Conservation (phyloP, 2,113 vertebrate species). For the Ginglymostoma cirratum region DNA sequence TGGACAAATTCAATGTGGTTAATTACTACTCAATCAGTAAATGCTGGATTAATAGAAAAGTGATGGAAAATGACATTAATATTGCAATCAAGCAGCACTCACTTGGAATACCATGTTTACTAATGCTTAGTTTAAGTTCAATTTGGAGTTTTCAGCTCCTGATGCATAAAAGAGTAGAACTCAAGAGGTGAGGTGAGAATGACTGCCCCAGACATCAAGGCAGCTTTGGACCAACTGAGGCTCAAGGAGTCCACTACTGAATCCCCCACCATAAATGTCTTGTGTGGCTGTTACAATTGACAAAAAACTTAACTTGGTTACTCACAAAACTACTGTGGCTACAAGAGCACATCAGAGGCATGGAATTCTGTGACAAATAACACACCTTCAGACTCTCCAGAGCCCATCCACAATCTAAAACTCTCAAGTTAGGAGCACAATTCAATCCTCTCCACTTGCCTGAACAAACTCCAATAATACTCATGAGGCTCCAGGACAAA, state of each 20-base stretch:
- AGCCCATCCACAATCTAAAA: background rate
- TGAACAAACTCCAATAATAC: background rate
- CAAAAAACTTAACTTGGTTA: background rate
- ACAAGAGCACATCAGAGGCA: background rate
- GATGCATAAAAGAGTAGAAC: no score
- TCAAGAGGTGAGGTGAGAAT: no score
- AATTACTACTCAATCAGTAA: no score
- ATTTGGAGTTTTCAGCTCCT: no score
- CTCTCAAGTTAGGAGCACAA: background rate
- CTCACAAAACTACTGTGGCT: background rate
- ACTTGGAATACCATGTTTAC: no score
- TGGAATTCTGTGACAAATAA: background rate
- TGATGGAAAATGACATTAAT: no score
- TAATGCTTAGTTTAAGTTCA: no score
- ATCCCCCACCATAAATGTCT: background rate
- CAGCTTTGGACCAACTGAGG: background rate
- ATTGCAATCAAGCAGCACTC: no score
- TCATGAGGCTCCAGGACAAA: background rate
- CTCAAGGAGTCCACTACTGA: background rate
- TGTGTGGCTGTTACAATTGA: background rate
- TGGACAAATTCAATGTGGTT: no score
- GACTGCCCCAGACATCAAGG: no score
- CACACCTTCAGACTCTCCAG: background rate
- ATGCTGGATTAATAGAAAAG: no score
- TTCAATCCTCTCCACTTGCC: background rate